phyloP scores from a whole-genome alignment of 2,113 vertebrate species.

The Pachyramphus minor region DNA sequence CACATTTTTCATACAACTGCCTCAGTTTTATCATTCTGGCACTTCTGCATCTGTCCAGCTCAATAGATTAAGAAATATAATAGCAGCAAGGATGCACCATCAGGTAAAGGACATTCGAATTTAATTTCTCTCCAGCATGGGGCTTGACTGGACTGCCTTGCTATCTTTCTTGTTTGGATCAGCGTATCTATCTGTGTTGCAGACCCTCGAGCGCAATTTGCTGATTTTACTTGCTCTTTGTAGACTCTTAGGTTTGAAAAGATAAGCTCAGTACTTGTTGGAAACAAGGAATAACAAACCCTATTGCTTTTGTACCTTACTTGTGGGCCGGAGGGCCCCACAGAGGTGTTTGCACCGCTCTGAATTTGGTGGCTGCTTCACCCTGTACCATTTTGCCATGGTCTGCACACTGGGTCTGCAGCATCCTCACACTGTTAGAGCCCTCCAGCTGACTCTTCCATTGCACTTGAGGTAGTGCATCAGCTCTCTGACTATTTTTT shows the following conservation, averaged over 20 bases:
- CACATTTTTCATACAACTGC: background rate
- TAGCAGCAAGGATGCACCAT: background rate
- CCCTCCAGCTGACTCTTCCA: background rate
- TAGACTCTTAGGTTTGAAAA: background rate
- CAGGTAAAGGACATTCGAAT: background rate
- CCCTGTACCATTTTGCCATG: background rate
- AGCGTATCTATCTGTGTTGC: background rate
- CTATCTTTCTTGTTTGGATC: background rate
- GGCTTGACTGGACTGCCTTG: background rate
- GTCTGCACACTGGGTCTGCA: background rate
- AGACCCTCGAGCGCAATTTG: background rate
- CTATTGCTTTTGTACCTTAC: background rate
- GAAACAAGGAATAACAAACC: background rate
- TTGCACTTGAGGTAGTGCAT: background rate
- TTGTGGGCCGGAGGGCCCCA: background rate
- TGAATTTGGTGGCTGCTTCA: background rate
- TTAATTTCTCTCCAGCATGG: background rate
- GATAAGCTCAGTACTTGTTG: background rate
- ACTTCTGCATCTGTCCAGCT: background rate
- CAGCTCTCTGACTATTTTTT: background rate
- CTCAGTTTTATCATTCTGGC: background rate
- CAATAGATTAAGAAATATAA: background rate
- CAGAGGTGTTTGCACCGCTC: fast-evolving
- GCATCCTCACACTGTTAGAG: background rate
- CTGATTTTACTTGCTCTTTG: background rate